Percentiles rank a stretch among this genome's conserved stretches.
Evolutionary conservation across 2,797 vertebrate species (phyloP).

Genomic region (Peromyscus eremicus): DNA sequence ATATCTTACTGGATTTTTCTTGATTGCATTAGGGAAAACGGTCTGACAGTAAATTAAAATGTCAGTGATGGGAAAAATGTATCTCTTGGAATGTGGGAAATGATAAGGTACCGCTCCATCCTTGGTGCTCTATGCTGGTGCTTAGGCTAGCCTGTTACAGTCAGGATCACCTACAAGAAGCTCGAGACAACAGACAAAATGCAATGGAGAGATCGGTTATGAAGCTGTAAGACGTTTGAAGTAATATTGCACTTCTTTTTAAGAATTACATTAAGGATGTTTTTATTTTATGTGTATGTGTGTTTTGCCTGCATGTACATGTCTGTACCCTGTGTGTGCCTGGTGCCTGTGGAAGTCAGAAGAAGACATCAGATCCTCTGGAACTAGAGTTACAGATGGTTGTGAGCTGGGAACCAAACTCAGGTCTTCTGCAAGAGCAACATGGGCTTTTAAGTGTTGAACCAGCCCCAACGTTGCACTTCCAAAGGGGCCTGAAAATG

Average conservation of each 20-base stretch:
- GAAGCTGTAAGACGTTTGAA: background rate
- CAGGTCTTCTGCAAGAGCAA: background rate
- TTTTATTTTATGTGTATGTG: background rate
- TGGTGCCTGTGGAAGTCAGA: background rate
- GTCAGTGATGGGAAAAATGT: slow-evolving; percentile 2
- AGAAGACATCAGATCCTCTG: background rate
- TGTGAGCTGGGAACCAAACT: background rate
- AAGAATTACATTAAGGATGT: background rate
- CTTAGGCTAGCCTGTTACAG: background rate
- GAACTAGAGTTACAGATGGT: background rate
- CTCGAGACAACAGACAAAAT: background rate
- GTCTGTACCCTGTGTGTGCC: background rate
- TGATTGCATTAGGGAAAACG: background rate
- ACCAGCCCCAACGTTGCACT: background rate
- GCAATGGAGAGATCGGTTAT: background rate
- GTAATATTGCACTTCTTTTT: background rate
- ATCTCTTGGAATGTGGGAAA: background rate
- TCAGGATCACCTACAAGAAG: background rate
- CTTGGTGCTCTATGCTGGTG: background rate
- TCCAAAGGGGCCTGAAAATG: background rate
- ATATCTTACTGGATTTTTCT: background rate
- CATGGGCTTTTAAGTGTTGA: background rate
- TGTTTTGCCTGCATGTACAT: background rate
- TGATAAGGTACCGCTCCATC: background rate
- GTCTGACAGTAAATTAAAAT: slow-evolving; percentile 29